These are phyloP conservation scores for Choreutis nemorana DNA, from an alignment of 2,888 invertebrate genomes.

Conservation along the genomic window DNA sequence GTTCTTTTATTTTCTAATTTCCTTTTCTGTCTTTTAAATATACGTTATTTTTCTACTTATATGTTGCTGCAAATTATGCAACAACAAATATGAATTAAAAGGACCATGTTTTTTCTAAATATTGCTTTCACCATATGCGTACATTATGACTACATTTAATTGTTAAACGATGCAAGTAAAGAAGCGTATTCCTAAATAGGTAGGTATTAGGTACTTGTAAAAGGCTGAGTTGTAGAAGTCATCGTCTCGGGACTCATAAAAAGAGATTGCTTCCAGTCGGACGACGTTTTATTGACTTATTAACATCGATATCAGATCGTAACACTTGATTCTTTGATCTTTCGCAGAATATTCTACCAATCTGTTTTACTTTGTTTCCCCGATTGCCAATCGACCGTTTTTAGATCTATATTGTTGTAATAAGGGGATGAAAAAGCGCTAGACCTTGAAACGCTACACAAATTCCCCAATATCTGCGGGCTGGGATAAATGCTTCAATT, in stretches of 20 bases:
- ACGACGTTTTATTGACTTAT: conserved; percentile 64
- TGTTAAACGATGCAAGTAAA: no score
- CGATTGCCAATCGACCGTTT: no score
- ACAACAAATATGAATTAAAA: no score
- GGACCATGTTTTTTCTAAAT: no score
- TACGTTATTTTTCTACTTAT: no score
- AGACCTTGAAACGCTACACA: neutral
- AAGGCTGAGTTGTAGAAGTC: conserved; percentile 50
- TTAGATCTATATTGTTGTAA: conserved; percentile 8
- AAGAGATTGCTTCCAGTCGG: conserved; percentile 61
- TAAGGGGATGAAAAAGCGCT: conserved; percentile 12
- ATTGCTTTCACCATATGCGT: no score
- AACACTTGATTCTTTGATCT: conserved; percentile 60
- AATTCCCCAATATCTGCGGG: neutral
- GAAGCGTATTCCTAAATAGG: no score
- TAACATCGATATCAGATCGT: conserved; percentile 65
- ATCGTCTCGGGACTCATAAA: conserved; percentile 58
- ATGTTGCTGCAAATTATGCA: no score
- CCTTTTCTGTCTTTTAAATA: no score
- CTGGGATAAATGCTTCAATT: neutral
- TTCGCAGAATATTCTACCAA: conserved; percentile 47
- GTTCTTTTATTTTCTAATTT: no score
- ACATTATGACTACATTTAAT: no score
- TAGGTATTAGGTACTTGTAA: conserved; percentile 38
- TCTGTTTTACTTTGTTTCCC: conserved; percentile 27